Conservation (phyloP, 2,113 vertebrate species). For the Cyanistes caeruleus region DNA sequence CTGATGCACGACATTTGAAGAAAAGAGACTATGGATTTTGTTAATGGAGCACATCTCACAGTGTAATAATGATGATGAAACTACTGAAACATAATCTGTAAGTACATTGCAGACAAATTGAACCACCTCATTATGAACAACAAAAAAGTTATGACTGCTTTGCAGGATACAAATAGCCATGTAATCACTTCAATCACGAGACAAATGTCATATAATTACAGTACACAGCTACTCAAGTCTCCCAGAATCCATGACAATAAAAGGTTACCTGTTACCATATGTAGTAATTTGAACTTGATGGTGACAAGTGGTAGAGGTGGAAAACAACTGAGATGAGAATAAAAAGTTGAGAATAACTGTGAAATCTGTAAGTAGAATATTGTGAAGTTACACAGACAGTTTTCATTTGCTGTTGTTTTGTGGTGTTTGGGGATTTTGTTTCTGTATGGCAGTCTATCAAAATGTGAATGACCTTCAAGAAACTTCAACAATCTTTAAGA, state of each 20-base stretch:
- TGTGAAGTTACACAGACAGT: neutral
- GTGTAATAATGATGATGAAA: neutral
- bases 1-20: neutral
- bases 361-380: neutral
- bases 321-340: neutral
- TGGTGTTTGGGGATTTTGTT: neutral
- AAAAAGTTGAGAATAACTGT: neutral
- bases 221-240: neutral
- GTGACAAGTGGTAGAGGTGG: neutral
- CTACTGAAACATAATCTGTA: neutral
- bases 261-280: conserved; percentile 23
- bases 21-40: neutral
- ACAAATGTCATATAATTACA: neutral
- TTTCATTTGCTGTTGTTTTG: neutral
- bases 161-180: neutral
- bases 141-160: neutral
- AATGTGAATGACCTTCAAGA: neutral
- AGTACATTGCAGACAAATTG: neutral
- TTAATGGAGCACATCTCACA: neutral
- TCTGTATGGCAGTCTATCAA: neutral
- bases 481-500: neutral
- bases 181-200: neutral
- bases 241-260: neutral
- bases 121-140: neutral
- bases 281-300: neutral